phyloP scores from a whole-genome alignment of 2,888 invertebrate species.

The Macrophya alboannulata region DNA sequence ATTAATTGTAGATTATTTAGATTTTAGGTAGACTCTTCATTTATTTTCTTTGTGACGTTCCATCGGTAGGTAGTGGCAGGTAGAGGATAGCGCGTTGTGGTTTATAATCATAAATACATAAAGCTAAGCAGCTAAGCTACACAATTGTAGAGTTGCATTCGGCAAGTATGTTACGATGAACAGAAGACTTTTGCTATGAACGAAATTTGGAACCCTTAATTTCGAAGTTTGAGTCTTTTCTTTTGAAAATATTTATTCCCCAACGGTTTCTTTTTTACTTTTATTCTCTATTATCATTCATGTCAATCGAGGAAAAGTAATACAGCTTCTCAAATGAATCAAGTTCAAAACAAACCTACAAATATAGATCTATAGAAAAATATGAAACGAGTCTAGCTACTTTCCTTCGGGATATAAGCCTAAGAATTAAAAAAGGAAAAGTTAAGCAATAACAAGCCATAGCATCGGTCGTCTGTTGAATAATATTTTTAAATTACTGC shows the following conservation, averaged over 20 bases:
- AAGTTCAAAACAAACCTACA: too few species aligned
- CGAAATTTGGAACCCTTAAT: background rate
- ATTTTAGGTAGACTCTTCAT: constrained; percentile 34
- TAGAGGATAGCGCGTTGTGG: constrained; percentile 31
- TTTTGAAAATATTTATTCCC: background rate
- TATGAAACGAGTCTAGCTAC: too few species aligned
- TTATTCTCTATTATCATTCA: background rate
- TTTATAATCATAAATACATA: constrained; percentile 33
- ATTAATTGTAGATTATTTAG: constrained; percentile 43
- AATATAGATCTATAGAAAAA: too few species aligned
- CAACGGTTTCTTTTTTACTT: background rate
- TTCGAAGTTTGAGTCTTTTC: background rate
- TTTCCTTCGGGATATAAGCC: too few species aligned
- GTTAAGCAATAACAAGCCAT: background rate
- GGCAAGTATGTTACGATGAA: constrained; percentile 20
- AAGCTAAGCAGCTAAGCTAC: constrained; percentile 31
- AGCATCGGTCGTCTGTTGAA: constrained; percentile 42
- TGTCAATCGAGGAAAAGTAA: background rate
- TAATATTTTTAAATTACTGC: background rate
- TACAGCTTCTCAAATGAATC: too few species aligned
- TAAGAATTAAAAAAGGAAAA: background rate
- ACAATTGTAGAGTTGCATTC: constrained; percentile 23
- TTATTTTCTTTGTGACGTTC: background rate
- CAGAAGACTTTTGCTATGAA: constrained; percentile 46
- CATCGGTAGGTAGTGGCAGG: constrained; percentile 36